Evolutionary conservation across 2,797 vertebrate species (phyloP), one percentile per base, ranked within the genome.

Genomic region (Poeciliopsis infans): DNA sequence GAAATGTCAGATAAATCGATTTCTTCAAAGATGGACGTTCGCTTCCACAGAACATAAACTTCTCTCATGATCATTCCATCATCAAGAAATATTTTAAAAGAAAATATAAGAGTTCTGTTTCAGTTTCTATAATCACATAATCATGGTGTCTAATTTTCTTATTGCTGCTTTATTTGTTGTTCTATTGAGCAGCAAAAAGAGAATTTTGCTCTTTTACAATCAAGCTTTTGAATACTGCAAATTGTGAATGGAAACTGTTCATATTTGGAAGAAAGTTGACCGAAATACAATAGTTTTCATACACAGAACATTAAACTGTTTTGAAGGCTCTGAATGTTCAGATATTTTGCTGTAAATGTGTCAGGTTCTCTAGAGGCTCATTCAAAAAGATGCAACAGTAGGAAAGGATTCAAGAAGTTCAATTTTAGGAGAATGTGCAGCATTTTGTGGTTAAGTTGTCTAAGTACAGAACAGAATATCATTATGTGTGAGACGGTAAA

Each of bases 1-100:
- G 81, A 86, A 68, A 85, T 46, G 47, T 85, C 47, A 76, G 64
- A 80, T 46, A 6, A 73, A 7, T 74, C 2, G 0, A 83, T 83
- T 68, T 86, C n/a, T 76, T 46, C 28, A 4, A 36, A 61, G n/a
- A 71, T 23, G 16, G 39, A 2, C 4, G 7, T 76, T 75, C 28
- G 5, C 51, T 79, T 66, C 82, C 25, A 75, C 23, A 7, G 12
- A 1, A 68, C 13, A 46, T 33, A 41, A 28, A 16, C 8, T n/a
- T 10, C 18, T 2, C 36, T 45, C 33, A 51, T 55, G 47, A n/a
- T 51, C 0, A n/a, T n/a, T 45, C 25, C 11, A 43, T 41, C 4
- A 45, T 15, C 5, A n/a, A 28, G 5, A 70, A 39, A 66, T 39
- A 20, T 66, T 66, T 39, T 23, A 20, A 66, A 39, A 66, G 33